These are phyloP conservation scores for Gallinago paraguaiae DNA, from an alignment of 2,113 vertebrate species.

Conservation along the genomic window DNA sequence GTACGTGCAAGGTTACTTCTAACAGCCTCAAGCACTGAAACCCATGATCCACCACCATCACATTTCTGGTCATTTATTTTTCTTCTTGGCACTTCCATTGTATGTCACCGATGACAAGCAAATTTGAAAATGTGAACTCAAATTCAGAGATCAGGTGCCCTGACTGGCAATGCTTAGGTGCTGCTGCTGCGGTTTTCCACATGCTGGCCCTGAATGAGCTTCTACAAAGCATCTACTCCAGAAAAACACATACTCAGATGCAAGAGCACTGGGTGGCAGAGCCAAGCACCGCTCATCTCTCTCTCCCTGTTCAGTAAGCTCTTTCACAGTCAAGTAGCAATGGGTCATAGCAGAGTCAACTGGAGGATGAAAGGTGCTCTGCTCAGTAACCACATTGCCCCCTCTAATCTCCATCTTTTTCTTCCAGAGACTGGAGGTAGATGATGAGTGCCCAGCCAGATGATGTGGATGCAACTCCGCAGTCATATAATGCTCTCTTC, in stretches of 20 bases:
- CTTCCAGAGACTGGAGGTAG: not conserved
- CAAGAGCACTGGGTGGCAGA: not conserved
- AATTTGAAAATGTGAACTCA: not conserved
- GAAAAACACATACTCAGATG: not conserved
- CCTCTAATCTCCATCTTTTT: not conserved
- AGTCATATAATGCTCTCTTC: not conserved
- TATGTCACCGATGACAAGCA: not conserved
- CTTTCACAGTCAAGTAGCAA: not conserved
- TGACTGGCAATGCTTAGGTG: not conserved
- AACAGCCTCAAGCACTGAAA: not conserved
- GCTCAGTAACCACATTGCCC: not conserved
- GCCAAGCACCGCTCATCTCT: not conserved
- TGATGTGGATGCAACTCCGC: not conserved
- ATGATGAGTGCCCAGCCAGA: not conserved
- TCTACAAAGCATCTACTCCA: not conserved
- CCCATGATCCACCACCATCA: not conserved
- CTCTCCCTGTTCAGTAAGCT: not conserved
- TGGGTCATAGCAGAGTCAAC: not conserved
- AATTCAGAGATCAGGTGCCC: not conserved
- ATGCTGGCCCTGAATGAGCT: accelerated
- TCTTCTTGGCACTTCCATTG: not conserved
- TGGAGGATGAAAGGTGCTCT: not conserved
- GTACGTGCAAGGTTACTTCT: not conserved
- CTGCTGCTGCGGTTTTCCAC: not conserved
- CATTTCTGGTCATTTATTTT: not conserved